These are phyloP conservation scores for Drosophila quadrilineata DNA, from an alignment of 1,140 invertebrate species.

Conservation along the genomic window DNA sequence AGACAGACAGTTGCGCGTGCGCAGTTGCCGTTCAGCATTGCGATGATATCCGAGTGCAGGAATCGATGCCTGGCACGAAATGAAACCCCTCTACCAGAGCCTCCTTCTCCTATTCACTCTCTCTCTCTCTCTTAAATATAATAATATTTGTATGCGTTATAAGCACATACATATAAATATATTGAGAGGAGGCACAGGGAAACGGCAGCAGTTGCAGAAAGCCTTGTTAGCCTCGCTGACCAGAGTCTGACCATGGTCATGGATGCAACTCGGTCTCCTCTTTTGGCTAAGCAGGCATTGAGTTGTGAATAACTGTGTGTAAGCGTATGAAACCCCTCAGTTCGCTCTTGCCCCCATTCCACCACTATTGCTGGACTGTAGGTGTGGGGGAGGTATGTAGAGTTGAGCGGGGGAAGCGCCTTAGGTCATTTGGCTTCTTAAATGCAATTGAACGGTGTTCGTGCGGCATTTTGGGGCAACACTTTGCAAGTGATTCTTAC, in stretches of 20 bases:
- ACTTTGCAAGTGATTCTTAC: constrained; percentile 64
- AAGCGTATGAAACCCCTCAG: constrained; percentile 8
- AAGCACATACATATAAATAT: constrained; percentile 10
- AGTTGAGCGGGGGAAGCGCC: constrained; percentile 23
- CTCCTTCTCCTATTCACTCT: too few species aligned
- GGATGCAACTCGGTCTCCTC: constrained; percentile 2
- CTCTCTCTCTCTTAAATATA: constrained; percentile 52
- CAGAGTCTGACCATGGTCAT: neutral
- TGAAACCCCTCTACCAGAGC: too few species aligned
- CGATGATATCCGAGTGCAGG: constrained; percentile 51
- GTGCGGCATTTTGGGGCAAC: constrained; percentile 67
- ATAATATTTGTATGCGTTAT: constrained; percentile 72
- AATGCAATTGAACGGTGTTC: constrained; percentile 74
- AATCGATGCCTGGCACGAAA: constrained; percentile 69
- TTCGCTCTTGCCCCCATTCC: neutral
- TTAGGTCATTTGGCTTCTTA: constrained; percentile 76
- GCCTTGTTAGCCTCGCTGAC: constrained; percentile 48
- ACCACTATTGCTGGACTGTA: too few species aligned
- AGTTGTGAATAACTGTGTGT: constrained; percentile 59
- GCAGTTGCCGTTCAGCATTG: constrained; percentile 44
- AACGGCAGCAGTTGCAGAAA: constrained; percentile 66
- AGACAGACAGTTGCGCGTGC: constrained; percentile 53
- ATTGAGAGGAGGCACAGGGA: neutral
- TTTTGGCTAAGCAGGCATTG: constrained; percentile 62
- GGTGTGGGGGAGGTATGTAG: neutral